Base-by-base conservation (phyloP, 2,797 vertebrate genomes). In the Chromobotia macracanthus region DNA sequence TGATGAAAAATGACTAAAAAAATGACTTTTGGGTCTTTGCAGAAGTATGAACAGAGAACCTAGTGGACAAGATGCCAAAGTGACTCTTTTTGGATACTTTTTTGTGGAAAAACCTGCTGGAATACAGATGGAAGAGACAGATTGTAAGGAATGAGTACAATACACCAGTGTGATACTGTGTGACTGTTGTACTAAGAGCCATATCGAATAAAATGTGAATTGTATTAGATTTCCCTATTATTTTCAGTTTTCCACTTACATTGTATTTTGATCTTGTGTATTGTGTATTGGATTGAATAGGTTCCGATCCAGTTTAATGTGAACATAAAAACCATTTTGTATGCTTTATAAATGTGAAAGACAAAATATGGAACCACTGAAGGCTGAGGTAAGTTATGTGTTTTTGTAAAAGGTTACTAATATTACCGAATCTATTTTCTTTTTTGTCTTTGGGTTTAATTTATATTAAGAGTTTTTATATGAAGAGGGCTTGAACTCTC, bases 371-470 rank as follows among this genome's bases (percentile, higher is more conserved):
- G 21, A 16, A 75, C 35, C 48, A 51, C 46, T 48, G 25, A 48
- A 5, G 31, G 55, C 13, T n/a, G n/a, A n/a, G n/a, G n/a, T n/a
- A n/a, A 12, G 72, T 78, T 38, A 68, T 10, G 10, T 70, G 35
- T 65, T 78, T 68, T 53, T 70, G 8, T 53, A 21, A 74, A 44
- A 56, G 16, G 75, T 48, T 53, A n/a, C n/a, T 70, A 12, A 77
- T 25, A 38, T 50, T 44, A 15, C 35, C 60, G 50, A 41, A 76
- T 76, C 46, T 81, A 81, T 69, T 75, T 65, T 70, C 66, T 60
- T 61, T 25, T 1, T 58, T 56, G 8, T 23, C 25, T 64, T 74
- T 19, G 61, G 46, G 31, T 67, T 67, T 72, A 50, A 75, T 75
- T 56, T 82, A 61, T 67, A 15, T 46, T 44, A 31, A 16, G 19